These are phyloP conservation scores for Calephelis perditalis DNA, from an alignment of 2,888 invertebrate species.

Conservation along the genomic window DNA sequence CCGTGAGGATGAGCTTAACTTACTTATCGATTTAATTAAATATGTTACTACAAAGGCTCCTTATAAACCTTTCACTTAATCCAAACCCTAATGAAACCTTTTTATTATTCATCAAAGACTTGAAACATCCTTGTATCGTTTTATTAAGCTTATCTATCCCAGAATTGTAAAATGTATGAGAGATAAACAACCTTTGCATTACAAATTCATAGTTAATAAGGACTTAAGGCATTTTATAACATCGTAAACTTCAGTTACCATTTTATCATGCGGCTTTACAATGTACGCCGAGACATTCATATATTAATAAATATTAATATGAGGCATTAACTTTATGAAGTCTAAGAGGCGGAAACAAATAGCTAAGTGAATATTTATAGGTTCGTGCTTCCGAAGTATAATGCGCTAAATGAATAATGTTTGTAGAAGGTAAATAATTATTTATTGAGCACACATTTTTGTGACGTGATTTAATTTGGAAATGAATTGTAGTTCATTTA, in stretches of 20 bases:
- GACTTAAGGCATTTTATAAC: conserved; percentile 57
- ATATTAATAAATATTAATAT: conserved; percentile 74
- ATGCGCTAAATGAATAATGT: conserved; percentile 41
- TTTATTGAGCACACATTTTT: conserved; percentile 25
- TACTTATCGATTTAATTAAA: no score
- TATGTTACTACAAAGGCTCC: no score
- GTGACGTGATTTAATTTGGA: conserved; percentile 23
- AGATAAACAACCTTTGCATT: conserved; percentile 27
- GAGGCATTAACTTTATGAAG: conserved; percentile 69
- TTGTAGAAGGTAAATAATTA: conserved; percentile 31
- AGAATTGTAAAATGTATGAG: conserved; percentile 16
- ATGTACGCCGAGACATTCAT: conserved; percentile 50
- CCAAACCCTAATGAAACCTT: conserved; percentile 21
- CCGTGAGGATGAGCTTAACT: no score
- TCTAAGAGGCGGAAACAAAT: conserved; percentile 67
- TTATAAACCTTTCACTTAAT: no score
- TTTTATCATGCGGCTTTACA: conserved; percentile 60
- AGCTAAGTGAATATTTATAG: conserved; percentile 69
- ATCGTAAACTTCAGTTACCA: conserved; percentile 65
- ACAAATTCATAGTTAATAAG: conserved; percentile 50
- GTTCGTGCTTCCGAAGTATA: conserved; percentile 54
- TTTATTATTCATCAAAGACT: conserved; percentile 19
- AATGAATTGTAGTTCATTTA: conserved; percentile 3
- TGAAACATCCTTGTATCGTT: conserved; percentile 4
- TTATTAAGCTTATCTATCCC: conserved; percentile 9